Conservation (phyloP, 1,140 invertebrate genomes). For the Microplitis mediator region DNA sequence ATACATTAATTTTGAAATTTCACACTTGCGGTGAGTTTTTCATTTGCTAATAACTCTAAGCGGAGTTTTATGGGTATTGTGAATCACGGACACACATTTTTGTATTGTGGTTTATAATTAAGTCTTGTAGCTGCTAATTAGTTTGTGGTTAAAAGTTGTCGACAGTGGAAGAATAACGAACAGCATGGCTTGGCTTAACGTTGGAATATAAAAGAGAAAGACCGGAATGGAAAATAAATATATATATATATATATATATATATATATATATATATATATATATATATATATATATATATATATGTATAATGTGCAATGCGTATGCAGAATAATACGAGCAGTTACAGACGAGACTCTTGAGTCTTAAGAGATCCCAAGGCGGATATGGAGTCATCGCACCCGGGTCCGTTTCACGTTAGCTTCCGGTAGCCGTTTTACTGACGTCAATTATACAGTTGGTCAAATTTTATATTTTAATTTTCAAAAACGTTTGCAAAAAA, state of each 20-base stretch:
- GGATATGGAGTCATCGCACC: conserved; percentile 46
- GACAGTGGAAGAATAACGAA: background rate
- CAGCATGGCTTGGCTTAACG: too few species aligned
- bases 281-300: background rate
- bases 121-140: conserved; percentile 5
- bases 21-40: too few species aligned
- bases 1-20: too few species aligned
- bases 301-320: background rate
- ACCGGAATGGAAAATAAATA: conserved; percentile 3
- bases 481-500: background rate
- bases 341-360: background rate
- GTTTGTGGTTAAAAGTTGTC: background rate
- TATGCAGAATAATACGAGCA: conserved; percentile 26
- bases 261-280: background rate
- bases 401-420: conserved; percentile 25
- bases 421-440: conserved; percentile 8
- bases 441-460: background rate
- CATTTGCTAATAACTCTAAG: too few species aligned
- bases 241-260: background rate
- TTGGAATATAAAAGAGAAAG: conserved; percentile 3
- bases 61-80: too few species aligned
- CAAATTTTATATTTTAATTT: background rate
- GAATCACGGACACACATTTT: background rate
- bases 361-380: conserved; percentile 31
- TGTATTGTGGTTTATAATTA: background rate